Conservation (phyloP, 2,113 vertebrate genomes). For the Callochromis pleurospilus region DNA sequence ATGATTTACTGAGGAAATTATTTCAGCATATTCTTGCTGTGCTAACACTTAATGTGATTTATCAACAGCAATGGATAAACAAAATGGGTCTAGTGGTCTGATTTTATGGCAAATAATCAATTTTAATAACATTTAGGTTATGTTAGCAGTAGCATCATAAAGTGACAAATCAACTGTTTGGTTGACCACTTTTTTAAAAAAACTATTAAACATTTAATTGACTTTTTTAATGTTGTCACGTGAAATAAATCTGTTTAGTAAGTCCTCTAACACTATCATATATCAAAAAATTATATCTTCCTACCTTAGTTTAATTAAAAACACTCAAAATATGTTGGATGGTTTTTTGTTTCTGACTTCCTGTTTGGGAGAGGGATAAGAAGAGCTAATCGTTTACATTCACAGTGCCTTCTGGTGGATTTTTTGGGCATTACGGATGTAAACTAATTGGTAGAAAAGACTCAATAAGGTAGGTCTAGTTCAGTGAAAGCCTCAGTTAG, state of each 20-base stretch:
- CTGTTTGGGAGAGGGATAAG: background rate
- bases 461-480: background rate
- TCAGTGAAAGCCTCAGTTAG: background rate
- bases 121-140: background rate
- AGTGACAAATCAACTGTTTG: background rate
- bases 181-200: background rate
- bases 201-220: background rate
- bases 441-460: background rate
- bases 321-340: background rate
- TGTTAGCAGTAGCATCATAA: background rate
- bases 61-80: background rate
- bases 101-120: background rate
- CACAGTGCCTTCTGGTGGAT: background rate
- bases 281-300: background rate
- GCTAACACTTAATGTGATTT: background rate
- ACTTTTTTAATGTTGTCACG: background rate
- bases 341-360: background rate
- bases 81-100: background rate
- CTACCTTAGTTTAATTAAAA: background rate
- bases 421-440: background rate
- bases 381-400: background rate
- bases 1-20: background rate
- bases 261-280: background rate
- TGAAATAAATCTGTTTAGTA: background rate
- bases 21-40: background rate